Conservation (phyloP, 2,888 invertebrate genomes). For the Tetramorium bicarinatum region DNA sequence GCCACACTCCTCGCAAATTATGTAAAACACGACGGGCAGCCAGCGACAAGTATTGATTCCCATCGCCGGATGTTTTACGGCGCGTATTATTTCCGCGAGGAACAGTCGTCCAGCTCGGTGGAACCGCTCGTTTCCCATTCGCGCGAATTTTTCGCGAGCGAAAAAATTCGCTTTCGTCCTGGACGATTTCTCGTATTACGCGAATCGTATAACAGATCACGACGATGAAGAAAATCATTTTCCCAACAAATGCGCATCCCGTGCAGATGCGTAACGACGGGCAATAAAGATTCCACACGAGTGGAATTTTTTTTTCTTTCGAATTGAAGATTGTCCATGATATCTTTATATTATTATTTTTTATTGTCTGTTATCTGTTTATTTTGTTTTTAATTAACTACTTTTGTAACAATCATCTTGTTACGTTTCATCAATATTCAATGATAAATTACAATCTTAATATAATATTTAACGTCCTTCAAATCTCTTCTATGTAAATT, state of each 20-base stretch:
- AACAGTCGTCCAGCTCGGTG: background rate
- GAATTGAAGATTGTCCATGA: background rate
- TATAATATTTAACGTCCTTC: background rate
- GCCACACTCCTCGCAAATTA: slow-evolving; percentile 22
- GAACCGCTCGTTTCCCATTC: slow-evolving; percentile 4
- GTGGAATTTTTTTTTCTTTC: background rate
- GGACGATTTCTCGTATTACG: slow-evolving; percentile 3
- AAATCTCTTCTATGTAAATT: background rate
- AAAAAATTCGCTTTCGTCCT: slow-evolving; percentile 1
- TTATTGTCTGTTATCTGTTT: background rate
- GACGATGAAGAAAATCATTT: slow-evolving; percentile 32
- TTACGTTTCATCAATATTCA: background rate
- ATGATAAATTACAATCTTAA: background rate
- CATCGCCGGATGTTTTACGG: slow-evolving; percentile 41
- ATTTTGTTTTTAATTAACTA: background rate
- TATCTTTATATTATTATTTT: background rate
- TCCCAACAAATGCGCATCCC: slow-evolving; percentile 1
- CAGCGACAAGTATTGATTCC: slow-evolving; percentile 45
- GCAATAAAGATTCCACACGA: slow-evolving; percentile 21
- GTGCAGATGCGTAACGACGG: slow-evolving; percentile 8
- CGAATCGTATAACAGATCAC: slow-evolving; percentile 5
- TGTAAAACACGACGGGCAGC: slow-evolving; percentile 37
- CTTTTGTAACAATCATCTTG: background rate
- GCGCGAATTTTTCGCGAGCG: background rate
- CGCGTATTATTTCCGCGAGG: slow-evolving; percentile 43